Base-by-base conservation (phyloP, 2,113 vertebrate genomes). In the Phodopus roborovskii region DNA sequence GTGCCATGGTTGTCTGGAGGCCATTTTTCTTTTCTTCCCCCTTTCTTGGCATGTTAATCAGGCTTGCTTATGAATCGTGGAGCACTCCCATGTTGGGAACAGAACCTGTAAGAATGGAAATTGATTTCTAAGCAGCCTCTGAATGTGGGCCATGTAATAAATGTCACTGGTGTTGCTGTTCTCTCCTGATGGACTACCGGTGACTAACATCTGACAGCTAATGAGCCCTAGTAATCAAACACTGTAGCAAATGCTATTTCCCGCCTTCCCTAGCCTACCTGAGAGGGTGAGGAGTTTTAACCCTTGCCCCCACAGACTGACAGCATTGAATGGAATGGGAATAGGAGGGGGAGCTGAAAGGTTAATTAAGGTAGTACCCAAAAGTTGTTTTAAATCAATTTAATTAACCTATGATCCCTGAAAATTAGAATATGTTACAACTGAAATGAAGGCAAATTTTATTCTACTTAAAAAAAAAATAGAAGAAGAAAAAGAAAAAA, bases 211-310 rank as follows among this genome's bases (percentile, higher is more conserved):
- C 64, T 94, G 97, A 97, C 95, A 97, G 94, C 83, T 97, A 97
- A 97, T 97, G 97, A 97, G 96, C 78, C 85, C 92, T 83, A 83
- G 94, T 97, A 91, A 97, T 97, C 94, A 97, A 97, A 92, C 58
- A 0, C 5, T 84, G 87, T 24, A 53, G 75, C 56, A 91, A 96
- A 95, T 93, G 62, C 71, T 79, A 53, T 91, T 97, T 96, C 77
- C 62, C 13, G 3, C 45, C 75, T 17, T 90, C 39, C 42, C 36
- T 71, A 3, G 10, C 84, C 77, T 81, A 78, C 87, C 90, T 91
- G 90, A 50, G 77, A 90, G 91, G 70, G 82, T 42, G 39, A 97
- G 53, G 9, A 84, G 82, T 73, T 86, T 77, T 45, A 93, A 75
- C 68, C 53, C 60, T 89, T 3, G 1, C 36, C 48, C 15, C 68